Percentiles rank a stretch among this genome's conserved stretches.
phyloP scores from a whole-genome alignment of 2,797 vertebrate species.

The Aplochiton taeniatus region DNA sequence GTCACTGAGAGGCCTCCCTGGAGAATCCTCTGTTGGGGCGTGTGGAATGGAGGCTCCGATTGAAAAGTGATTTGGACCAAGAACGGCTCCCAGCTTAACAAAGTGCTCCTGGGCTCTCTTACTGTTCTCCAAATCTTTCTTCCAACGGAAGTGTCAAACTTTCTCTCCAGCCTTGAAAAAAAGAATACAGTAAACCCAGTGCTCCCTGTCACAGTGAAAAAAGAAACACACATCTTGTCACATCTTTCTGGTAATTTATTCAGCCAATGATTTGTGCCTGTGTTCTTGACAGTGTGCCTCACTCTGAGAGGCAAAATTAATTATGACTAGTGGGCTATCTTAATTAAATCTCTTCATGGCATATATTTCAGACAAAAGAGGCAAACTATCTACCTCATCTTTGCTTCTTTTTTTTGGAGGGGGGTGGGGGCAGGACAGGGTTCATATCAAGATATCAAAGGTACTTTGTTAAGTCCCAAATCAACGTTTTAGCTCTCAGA shows the following conservation, averaged over 20 bases:
- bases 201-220: background rate
- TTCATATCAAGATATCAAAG: conserved; percentile 70
- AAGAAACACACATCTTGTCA: conserved; percentile 6
- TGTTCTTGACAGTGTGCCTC: conserved; percentile 74
- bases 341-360: conserved; percentile 85
- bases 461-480: conserved; percentile 49
- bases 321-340: conserved; percentile 79
- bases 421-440: background rate
- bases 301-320: conserved; percentile 73
- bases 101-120: conserved; percentile 41
- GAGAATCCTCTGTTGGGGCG: conserved; percentile 60
- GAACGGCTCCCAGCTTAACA: conserved; percentile 11
- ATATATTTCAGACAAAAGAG: conserved; percentile 76
- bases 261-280: conserved; percentile 57
- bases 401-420: conserved; percentile 46
- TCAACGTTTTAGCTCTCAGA: conserved; percentile 49
- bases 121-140: conserved; percentile 48
- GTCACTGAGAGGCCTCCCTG: conserved; percentile 58
- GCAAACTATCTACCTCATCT: conserved; percentile 73
- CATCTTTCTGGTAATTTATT: conserved; percentile 66
- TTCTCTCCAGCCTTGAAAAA: conserved; percentile 42
- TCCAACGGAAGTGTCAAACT: conserved; percentile 28
- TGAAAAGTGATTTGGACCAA: conserved; percentile 62
- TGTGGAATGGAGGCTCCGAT: conserved; percentile 63
- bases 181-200: conserved; percentile 25